phyloP scores from a whole-genome alignment of 2,797 vertebrate genomes.

The Gallinago stenura region DNA sequence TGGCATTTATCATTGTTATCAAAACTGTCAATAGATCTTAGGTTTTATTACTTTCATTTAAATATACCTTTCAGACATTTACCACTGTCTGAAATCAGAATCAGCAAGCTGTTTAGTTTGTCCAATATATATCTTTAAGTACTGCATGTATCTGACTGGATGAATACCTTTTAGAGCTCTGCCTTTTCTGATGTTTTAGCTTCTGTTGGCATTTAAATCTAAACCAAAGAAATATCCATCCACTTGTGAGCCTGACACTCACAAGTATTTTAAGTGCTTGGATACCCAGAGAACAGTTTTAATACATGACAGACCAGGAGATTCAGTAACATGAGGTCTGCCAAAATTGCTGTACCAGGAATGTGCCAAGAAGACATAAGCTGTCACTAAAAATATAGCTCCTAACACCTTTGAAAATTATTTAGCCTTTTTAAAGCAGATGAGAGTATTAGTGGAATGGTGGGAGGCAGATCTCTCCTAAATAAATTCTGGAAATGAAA shows the following conservation, averaged over 20 bases:
- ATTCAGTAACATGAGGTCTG: constrained; percentile 31
- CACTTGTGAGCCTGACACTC: not conserved
- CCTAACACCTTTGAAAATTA: constrained; percentile 31
- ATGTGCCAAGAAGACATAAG: constrained; percentile 51
- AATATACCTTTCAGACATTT: constrained; percentile 2
- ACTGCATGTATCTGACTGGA: not conserved
- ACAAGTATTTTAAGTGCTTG: constrained; percentile 60
- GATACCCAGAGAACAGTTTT: constrained; percentile 26
- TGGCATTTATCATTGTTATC: not conserved
- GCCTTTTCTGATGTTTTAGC: not conserved
- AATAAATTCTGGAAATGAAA: constrained; percentile 33
- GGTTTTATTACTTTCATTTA: constrained; percentile 12
- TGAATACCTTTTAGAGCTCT: not conserved
- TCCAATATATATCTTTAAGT: not conserved
- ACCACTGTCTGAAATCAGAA: not conserved
- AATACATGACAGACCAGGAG: constrained; percentile 48
- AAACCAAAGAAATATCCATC: not conserved
- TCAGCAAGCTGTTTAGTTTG: not conserved
- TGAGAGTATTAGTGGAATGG: constrained; percentile 34
- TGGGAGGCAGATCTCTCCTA: constrained; percentile 17
- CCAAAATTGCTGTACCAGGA: constrained; percentile 1
- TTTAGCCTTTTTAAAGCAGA: constrained; percentile 53
- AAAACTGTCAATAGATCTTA: not conserved
- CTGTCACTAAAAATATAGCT: constrained; percentile 60
- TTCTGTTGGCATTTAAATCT: not conserved